Percentiles rank a stretch among this genome's conserved stretches.
Evolutionary conservation across 2,888 invertebrate genomes (phyloP).

Genomic region (Trachelus stipa): DNA sequence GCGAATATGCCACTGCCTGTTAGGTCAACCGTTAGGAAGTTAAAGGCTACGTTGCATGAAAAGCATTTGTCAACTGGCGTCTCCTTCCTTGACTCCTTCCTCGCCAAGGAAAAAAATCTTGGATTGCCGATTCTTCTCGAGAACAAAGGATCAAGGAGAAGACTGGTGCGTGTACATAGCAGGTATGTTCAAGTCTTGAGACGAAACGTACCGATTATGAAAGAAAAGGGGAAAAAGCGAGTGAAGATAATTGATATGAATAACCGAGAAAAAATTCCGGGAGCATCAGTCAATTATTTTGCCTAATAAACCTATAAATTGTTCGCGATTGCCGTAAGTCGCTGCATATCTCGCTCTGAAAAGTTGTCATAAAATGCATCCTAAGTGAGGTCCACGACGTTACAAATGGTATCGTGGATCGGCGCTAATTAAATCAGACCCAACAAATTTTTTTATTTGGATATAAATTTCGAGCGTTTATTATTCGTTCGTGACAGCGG

Average conservation of each 20-base stretch:
- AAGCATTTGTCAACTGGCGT: too few species aligned
- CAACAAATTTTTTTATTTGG: conserved; percentile 44
- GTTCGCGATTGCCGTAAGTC: conserved; percentile 22
- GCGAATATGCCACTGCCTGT: conserved; percentile 55
- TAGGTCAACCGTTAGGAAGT: conserved; percentile 23
- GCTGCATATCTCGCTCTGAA: background rate
- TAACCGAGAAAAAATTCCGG: conserved; percentile 26
- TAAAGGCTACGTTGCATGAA: too few species aligned
- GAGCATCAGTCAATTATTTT: conserved; percentile 32
- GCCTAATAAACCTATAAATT: conserved; percentile 50
- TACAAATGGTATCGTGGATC: background rate
- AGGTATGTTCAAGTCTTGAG: too few species aligned
- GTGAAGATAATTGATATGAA: conserved; percentile 23
- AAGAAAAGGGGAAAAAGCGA: background rate
- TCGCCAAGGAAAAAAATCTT: too few species aligned
- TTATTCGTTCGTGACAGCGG: conserved; percentile 41
- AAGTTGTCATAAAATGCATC: conserved; percentile 14
- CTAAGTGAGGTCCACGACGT: conserved; percentile 1
- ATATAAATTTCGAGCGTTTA: conserved; percentile 43
- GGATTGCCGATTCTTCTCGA: too few species aligned
- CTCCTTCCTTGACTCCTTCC: too few species aligned
- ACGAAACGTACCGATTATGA: too few species aligned
- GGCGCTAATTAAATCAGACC: conserved; percentile 42
- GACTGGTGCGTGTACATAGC: too few species aligned
- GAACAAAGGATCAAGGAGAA: too few species aligned